Evolutionary conservation across 92 coral and sea anemone species (phyloP).

Genomic region (Meandrina meandrites): DNA sequence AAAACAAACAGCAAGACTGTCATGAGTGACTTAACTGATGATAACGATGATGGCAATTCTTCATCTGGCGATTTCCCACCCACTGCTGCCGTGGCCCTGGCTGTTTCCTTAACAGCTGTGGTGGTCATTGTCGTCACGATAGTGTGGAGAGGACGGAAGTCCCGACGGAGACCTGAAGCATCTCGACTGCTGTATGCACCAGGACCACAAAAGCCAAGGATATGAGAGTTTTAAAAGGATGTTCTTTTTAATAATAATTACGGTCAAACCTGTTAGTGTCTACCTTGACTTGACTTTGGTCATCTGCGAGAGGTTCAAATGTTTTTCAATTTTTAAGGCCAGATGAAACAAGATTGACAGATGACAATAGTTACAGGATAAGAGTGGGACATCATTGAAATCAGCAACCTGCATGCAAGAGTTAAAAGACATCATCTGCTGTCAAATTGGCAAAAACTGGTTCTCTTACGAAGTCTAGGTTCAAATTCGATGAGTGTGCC

Average conservation of each 20-base stretch:
- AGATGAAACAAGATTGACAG: no score
- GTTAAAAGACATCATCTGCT: no score
- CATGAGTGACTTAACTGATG: conserved; percentile 14
- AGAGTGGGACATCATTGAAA: no score
- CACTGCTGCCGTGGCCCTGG: conserved; percentile 69
- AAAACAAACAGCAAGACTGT: conserved; percentile 65
- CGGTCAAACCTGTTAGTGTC: background rate
- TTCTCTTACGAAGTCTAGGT: no score
- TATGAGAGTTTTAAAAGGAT: conserved; percentile 20
- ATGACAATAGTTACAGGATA: no score
- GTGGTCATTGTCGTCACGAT: conserved; percentile 54
- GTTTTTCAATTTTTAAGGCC: no score
- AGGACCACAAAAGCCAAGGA: conserved; percentile 65
- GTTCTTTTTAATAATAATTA: background rate
- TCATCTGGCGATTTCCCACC: conserved; percentile 59
- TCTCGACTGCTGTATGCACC: conserved; percentile 50
- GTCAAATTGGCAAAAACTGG: no score
- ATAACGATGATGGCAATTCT: conserved; percentile 32
- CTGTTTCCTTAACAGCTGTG: conserved; percentile 60
- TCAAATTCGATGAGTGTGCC: no score
- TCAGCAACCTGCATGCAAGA: no score
- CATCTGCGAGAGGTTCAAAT: no score
- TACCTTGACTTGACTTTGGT: background rate
- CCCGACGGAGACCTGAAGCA: conserved; percentile 66
- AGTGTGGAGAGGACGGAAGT: conserved; percentile 70